Conservation (phyloP, 2,113 vertebrate species). For the Hystrix brachyura region DNA sequence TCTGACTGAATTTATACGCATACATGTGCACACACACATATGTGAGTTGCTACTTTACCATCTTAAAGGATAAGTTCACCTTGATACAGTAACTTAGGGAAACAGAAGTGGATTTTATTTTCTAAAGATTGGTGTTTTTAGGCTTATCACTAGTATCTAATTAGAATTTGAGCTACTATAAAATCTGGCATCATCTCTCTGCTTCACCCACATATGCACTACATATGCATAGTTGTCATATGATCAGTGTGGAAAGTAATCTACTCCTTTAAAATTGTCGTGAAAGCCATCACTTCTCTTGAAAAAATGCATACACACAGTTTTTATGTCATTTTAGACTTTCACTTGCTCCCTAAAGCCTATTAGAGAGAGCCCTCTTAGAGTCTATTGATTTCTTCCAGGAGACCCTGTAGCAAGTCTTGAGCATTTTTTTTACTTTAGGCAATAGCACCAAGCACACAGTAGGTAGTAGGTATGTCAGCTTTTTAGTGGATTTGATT, state of each 20-base stretch:
- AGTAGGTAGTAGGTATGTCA: not conserved
- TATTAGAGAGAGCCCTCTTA: not conserved
- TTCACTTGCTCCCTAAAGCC: conserved; percentile 4
- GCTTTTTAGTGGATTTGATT: conserved; percentile 57
- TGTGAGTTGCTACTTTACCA: not conserved
- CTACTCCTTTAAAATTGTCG: conserved; percentile 29
- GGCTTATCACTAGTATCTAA: not conserved
- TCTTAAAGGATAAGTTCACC: conserved; percentile 43
- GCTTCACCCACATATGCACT: not conserved
- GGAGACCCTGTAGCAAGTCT: not conserved
- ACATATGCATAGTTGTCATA: not conserved
- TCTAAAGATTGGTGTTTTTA: not conserved
- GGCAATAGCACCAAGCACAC: not conserved
- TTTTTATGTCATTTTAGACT: conserved; percentile 48
- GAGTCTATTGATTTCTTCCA: not conserved
- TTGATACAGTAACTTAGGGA: not conserved
- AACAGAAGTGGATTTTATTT: conserved; percentile 46
- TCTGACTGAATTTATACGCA: conserved; percentile 42
- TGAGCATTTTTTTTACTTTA: not conserved
- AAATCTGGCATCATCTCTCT: conserved; percentile 30
- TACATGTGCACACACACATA: not conserved
- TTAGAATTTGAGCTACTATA: conserved; percentile 14
- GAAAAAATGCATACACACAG: conserved; percentile 20
- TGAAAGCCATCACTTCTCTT: not conserved
- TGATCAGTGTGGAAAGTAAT: not conserved